phyloP scores from a whole-genome alignment of 2,797 vertebrate genomes.

The Artibeus lituratus region DNA sequence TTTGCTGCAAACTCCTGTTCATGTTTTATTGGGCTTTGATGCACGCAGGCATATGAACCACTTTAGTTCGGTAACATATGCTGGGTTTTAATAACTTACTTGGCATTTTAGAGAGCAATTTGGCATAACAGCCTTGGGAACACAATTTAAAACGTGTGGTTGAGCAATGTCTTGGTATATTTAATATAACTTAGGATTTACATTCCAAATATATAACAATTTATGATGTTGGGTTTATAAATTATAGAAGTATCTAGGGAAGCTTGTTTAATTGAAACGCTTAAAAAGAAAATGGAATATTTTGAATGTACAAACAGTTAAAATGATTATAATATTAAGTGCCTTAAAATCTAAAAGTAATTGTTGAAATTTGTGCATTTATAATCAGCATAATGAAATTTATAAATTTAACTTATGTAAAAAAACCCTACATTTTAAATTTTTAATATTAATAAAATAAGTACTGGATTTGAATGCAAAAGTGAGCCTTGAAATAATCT shows the following conservation, averaged over 20 bases:
- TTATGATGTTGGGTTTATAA: not conserved
- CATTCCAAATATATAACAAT: not conserved
- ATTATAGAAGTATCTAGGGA: not conserved
- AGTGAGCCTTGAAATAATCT: not conserved
- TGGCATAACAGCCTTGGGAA: not conserved
- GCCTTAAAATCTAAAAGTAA: not conserved
- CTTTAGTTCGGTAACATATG: not conserved
- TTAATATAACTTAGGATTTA: not conserved
- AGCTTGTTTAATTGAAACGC: not conserved
- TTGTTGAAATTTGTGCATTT: not conserved
- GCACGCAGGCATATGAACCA: not conserved
- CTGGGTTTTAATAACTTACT: not conserved
- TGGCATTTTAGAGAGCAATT: slow-evolving; percentile 14
- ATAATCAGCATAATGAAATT: not conserved
- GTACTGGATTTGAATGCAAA: slow-evolving; percentile 7
- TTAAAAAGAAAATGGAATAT: slow-evolving; percentile 1
- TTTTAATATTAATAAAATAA: not conserved
- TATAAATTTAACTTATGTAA: not conserved
- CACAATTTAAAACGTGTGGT: slow-evolving; percentile 1
- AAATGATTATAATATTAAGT: slow-evolving; percentile 3
- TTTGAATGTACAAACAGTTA: not conserved
- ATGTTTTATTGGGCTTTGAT: not conserved
- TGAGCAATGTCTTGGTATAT: slow-evolving; percentile 18
- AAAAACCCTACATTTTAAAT: not conserved
- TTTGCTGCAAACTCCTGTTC: not conserved